phyloP scores from a whole-genome alignment of 2,113 vertebrate species.

The Plestiodon gilberti region DNA sequence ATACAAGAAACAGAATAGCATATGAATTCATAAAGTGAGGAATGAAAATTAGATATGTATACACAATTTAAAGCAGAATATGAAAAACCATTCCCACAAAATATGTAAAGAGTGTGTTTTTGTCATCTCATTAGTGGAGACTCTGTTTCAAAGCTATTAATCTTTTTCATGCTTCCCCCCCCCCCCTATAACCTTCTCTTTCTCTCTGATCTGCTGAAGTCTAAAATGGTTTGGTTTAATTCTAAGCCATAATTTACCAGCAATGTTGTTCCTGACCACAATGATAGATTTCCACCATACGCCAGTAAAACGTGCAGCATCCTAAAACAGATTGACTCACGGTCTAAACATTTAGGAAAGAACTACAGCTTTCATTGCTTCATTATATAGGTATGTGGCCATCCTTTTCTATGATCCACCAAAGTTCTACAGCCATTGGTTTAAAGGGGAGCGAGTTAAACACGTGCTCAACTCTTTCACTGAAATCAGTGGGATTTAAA shows the following conservation, averaged over 20 bases:
- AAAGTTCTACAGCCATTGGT: background rate
- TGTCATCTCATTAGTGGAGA: constrained; percentile 24
- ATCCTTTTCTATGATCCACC: constrained; percentile 56
- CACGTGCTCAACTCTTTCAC: background rate
- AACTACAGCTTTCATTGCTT: constrained; percentile 72
- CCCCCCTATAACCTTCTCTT: constrained; percentile 43
- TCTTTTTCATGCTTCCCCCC: constrained; percentile 38
- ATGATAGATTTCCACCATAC: constrained; percentile 70
- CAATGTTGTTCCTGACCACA: constrained; percentile 51
- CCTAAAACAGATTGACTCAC: constrained; percentile 72
- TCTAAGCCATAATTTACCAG: constrained; percentile 72
- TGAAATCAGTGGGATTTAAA: background rate
- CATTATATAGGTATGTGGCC: constrained; percentile 65
- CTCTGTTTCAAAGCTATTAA: constrained; percentile 16
- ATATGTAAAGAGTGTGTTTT: background rate
- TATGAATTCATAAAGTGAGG: constrained; percentile 54
- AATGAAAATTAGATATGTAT: constrained; percentile 51
- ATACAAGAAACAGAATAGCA: constrained; percentile 59
- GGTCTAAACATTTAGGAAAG: constrained; percentile 76
- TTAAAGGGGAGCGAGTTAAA: background rate
- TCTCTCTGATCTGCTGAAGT: constrained; percentile 27
- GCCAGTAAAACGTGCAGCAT: constrained; percentile 58
- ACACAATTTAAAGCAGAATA: constrained; percentile 48
- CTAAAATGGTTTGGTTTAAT: constrained; percentile 66
- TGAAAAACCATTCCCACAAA: constrained; percentile 45